phyloP scores from a whole-genome alignment of 2,797 vertebrate species.

The Tamandua tetradactyla region DNA sequence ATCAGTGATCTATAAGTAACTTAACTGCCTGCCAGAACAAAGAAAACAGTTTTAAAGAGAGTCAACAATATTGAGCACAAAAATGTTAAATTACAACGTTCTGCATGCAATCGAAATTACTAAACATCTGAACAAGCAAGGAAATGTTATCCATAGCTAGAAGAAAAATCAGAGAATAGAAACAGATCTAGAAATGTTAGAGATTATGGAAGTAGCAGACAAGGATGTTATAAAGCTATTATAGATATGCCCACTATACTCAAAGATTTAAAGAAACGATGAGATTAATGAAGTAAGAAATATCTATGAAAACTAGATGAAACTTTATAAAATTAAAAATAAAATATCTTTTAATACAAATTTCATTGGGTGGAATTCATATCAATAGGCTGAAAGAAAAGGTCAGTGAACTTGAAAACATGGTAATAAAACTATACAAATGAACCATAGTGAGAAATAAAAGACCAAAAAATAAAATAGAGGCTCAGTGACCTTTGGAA shows the following conservation, averaged over 20 bases:
- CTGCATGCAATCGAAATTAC: slow-evolving; percentile 9
- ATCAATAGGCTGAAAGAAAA: not conserved
- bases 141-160: not conserved
- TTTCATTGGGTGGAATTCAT: not conserved
- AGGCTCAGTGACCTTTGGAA: not conserved
- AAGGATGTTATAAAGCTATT: not conserved
- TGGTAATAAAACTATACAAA: not conserved
- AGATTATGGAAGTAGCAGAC: not conserved
- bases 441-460: not conserved
- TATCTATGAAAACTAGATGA: not conserved
- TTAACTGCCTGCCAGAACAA: not conserved
- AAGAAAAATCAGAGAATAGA: not conserved
- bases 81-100: not conserved
- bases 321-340: slow-evolving; percentile 17
- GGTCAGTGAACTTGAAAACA: not conserved
- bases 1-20: not conserved
- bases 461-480: not conserved
- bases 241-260: not conserved
- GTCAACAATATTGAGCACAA: not conserved
- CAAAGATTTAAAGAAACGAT: not conserved
- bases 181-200: not conserved
- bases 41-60: not conserved
- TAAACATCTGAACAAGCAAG: not conserved
- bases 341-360: not conserved
- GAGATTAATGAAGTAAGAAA: not conserved